Evolutionary conservation across 64 coral and sea anemone genomes (phyloP).

Genomic region (Porites lutea): DNA sequence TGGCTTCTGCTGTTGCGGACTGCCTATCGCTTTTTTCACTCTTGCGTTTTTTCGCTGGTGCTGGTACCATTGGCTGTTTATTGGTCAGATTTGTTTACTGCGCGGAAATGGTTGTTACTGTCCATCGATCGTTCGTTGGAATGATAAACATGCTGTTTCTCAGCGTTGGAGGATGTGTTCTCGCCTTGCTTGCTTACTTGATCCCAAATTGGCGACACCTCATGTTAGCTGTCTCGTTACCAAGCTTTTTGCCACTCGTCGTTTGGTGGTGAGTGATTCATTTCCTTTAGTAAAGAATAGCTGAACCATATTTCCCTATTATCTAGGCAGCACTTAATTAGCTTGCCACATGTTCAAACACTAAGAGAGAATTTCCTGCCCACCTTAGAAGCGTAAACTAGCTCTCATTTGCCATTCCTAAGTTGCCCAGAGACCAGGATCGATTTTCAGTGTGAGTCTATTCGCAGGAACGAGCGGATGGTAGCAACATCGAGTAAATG

Average conservation of each 20-base stretch:
- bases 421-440: no score
- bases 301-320: no score
- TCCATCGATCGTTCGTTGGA: constrained; percentile 64
- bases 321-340: no score
- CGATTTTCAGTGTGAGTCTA: no score
- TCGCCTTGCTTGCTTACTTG: constrained; percentile 77
- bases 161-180: constrained; percentile 64
- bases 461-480: no score
- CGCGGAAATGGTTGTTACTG: constrained; percentile 69
- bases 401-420: no score
- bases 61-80: constrained; percentile 77
- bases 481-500: no score
- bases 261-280: constrained; percentile 72
- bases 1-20: constrained; percentile 63
- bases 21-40: constrained; percentile 83
- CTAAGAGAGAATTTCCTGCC: no score
- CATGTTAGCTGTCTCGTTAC: constrained; percentile 61
- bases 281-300: no score
- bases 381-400: no score
- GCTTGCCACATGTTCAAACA: no score
- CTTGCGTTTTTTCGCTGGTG: constrained; percentile 74
- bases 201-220: constrained; percentile 83
- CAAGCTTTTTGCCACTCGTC: constrained; percentile 50
- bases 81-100: constrained; percentile 84
- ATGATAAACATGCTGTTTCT: constrained; percentile 75